Evolutionary conservation across 2,888 invertebrate genomes (phyloP), one percentile per base, ranked within the genome.

Genomic region (Zele albiditarsus): DNA sequence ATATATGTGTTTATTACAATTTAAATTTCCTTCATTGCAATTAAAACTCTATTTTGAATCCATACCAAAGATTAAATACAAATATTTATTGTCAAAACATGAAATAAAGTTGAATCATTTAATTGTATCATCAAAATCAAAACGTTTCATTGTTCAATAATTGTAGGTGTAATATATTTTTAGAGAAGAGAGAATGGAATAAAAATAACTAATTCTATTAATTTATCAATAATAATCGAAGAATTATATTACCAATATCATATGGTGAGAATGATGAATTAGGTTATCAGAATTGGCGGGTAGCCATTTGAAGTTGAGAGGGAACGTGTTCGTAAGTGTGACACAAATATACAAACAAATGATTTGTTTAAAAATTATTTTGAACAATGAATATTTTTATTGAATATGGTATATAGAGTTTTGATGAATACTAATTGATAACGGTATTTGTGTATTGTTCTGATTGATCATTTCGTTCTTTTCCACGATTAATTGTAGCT

Each of bases 1-100:
- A 78, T 80, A 80, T 79, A 71, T 66, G 8, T 16, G 1, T 23
- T 66, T 20, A n/a, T 42, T 23, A 38, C 27, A n/a, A 28, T 16
- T 46, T 46, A n/a, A n/a, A 16, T 46, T 4, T n/a, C 16, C 2
- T 10, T 38, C n/a, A 46, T 33, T 27, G 42, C 10, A 42, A 38
- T 25, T 38, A 42, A 16, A 58, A 27, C 10, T 27, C 27, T 58
- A 27, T 16, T 58, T 2, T 12, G 2, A 38, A 12, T 38, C 57
- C n/a, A 38, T 38, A 38, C 57, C 16, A n/a, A 20, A 14, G 8
- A 16, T 3, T 12, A 23, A 60, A 14, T 60, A 2, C n/a, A 28
- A 31, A 62, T 28, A 1, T 14, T 14, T 3, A 62, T 53, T 23
- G 20, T 53, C 6, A 20, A 20, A 16, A 4, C 16, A 16, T n/a